Evolutionary conservation across 2,113 vertebrate species (phyloP).

Genomic region (Passer domesticus): DNA sequence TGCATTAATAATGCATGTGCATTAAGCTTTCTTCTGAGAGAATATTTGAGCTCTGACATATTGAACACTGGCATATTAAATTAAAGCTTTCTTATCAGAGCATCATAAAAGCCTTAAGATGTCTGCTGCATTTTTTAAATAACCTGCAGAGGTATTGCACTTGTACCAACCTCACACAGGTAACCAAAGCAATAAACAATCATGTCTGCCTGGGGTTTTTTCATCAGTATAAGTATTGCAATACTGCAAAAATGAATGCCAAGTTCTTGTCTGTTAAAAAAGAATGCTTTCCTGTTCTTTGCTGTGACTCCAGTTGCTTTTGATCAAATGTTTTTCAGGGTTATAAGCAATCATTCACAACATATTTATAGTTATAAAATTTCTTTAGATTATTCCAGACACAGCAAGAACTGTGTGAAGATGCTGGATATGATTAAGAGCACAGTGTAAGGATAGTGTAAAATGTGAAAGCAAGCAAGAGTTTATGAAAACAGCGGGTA

Average conservation of each 20-base stretch:
- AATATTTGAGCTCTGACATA: slow-evolving; percentile 74
- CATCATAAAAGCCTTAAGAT: slow-evolving; percentile 46
- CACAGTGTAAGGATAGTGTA: not conserved
- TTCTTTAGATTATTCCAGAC: not conserved
- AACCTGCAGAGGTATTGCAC: slow-evolving; percentile 13
- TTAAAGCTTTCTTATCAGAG: slow-evolving; percentile 66
- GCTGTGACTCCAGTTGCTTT: not conserved
- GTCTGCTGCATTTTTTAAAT: slow-evolving; percentile 27
- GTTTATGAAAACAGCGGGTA: not conserved
- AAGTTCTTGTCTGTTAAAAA: not conserved
- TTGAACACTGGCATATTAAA: slow-evolving; percentile 69
- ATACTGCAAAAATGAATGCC: not conserved
- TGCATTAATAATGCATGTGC: slow-evolving; percentile 70
- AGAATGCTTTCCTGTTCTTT: not conserved
- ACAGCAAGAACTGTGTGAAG: not conserved
- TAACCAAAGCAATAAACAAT: slow-evolving; percentile 45
- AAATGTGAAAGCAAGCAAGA: slow-evolving; percentile 7
- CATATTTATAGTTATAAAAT: not conserved
- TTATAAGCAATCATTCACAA: not conserved
- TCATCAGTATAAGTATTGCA: not conserved
- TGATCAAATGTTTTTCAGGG: not conserved
- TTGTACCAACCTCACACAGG: slow-evolving; percentile 4
- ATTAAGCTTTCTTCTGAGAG: slow-evolving; percentile 66
- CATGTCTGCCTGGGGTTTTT: slow-evolving; percentile 26
- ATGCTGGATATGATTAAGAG: not conserved